These are phyloP conservation scores for Helogale parvula DNA, from an alignment of 2,113 vertebrate species.

Conservation along the genomic window DNA sequence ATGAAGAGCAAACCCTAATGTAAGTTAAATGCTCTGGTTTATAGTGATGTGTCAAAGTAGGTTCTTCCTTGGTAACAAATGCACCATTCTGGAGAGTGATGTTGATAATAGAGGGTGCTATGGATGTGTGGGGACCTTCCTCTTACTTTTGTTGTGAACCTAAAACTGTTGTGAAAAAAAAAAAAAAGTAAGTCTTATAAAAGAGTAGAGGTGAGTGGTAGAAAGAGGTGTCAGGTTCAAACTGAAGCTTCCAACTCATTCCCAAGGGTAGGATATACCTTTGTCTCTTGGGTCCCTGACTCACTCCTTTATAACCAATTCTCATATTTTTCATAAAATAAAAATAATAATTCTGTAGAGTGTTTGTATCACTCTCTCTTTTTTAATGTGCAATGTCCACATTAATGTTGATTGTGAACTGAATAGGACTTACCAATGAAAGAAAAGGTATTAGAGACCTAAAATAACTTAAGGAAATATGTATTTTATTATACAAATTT, in stretches of 20 bases:
- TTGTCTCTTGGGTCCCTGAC: neutral
- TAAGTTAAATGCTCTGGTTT: neutral
- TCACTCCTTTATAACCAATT: neutral
- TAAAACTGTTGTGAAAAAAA: neutral
- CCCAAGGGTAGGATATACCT: neutral
- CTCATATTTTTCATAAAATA: neutral
- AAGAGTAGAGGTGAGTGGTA: neutral
- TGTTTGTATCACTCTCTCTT: neutral
- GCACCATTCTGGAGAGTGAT: neutral
- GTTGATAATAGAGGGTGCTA: neutral
- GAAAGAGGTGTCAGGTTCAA: neutral
- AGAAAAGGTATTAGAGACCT: neutral
- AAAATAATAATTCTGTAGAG: neutral
- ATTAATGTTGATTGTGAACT: neutral
- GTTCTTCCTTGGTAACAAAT: neutral
- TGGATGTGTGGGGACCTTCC: neutral
- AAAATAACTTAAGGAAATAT: neutral
- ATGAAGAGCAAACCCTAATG: neutral
- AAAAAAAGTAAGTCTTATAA: neutral
- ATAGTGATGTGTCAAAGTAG: neutral
- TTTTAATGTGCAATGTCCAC: neutral
- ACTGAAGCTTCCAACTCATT: neutral
- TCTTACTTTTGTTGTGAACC: neutral
- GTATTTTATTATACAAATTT: neutral
- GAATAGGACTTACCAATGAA: neutral